Base-by-base conservation (phyloP, 2,113 vertebrate genomes). In the Odobenus rosmarus region DNA sequence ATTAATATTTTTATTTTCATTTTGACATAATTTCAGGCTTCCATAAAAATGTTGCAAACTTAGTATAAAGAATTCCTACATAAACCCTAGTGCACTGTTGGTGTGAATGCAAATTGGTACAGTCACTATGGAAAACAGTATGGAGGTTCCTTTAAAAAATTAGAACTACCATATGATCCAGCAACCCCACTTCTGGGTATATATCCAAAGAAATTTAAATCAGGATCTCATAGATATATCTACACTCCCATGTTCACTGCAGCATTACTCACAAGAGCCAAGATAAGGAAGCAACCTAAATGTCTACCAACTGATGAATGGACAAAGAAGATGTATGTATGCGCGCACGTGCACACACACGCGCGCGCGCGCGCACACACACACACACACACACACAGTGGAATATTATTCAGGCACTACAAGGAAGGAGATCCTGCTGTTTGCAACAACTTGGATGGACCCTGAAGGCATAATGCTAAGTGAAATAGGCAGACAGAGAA, bases 21-120 rank as follows among this genome's bases (percentile, higher is more conserved):
- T 82, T 12, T 36, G 33, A 82, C 33, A 51, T 87, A n/a, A 94
- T 76, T 94, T 96, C 89, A 83, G 42, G 42, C 55, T 85, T 57
- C 69, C 26, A 49, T 14, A 76, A 76, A 93, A 80, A 92, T 57
- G 46, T 1, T 64, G 31, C 31, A 81, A 92, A 96, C 59, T 67
- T 69, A 80, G 53, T 36, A 36, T 10, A 49, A 51, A 88, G 57
- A 96, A 72, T 71, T 62, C 39, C 55, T 21, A 72, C 18, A 36
- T 74, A 62, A 83, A 57, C 23, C 9, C 16, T 11, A 1, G 49
- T 19, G 57, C 14, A 57, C 31, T 57, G 53, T 77, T 62, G 61
- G 61, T 62, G 26, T 59, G 49, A 76, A 74, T 42, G 28, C 31
- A 76, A 77, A 82, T 2, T 83, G 59, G 49, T 76, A 12, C 1